A percentile compares a stretch with the other conserved stretches of the same genome.
phyloP scores from a whole-genome alignment of 2,888 invertebrate species.

The Andrena praecox region DNA sequence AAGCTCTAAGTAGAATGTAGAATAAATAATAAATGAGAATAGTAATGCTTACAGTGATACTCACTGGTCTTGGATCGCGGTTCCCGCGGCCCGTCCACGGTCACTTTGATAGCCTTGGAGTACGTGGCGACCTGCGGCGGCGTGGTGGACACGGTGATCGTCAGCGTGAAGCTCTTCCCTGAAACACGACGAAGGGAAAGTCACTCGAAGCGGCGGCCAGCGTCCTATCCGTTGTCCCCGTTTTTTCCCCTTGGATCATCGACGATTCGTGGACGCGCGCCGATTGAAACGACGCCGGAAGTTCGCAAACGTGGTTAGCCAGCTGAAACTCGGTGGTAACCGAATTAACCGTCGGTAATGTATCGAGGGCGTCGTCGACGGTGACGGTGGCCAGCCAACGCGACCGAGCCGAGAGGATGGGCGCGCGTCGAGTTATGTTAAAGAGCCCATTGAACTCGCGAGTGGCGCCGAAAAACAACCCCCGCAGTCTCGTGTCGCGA shows the following conservation, averaged over 20 bases:
- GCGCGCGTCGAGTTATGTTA: constrained; percentile 61
- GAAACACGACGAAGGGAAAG: constrained; percentile 74
- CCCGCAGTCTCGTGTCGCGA: constrained; percentile 1
- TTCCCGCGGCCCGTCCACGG: constrained; percentile 98
- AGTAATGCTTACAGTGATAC: constrained; percentile 86
- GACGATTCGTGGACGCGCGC: constrained; percentile 56
- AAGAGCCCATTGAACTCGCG: constrained; percentile 69
- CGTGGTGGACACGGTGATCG: constrained; percentile 96
- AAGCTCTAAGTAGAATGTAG: constrained; percentile 13
- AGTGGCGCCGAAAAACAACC: constrained; percentile 72
- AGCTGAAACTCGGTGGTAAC: constrained; percentile 80
- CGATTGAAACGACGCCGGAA: constrained; percentile 72
- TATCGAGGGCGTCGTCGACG: constrained; percentile 80
- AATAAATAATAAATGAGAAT: constrained; percentile 70
- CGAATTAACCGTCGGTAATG: constrained; percentile 81
- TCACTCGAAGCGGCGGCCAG: not conserved
- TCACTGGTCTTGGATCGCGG: constrained; percentile 97
- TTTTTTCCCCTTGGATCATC: constrained; percentile 27
- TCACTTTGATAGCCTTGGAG: constrained; percentile 98
- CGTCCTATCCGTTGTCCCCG: constrained; percentile 4
- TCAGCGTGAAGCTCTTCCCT: constrained; percentile 99
- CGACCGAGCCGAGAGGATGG: constrained; percentile 47
- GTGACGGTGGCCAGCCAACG: constrained; percentile 75
- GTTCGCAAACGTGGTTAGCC: constrained; percentile 80
- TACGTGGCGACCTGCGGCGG: constrained; percentile 99